Percentiles rank a stretch among this genome's conserved stretches.
Evolutionary conservation across 1,140 invertebrate genomes (phyloP).

Genomic region (Pseudomyrmex pallidus): DNA sequence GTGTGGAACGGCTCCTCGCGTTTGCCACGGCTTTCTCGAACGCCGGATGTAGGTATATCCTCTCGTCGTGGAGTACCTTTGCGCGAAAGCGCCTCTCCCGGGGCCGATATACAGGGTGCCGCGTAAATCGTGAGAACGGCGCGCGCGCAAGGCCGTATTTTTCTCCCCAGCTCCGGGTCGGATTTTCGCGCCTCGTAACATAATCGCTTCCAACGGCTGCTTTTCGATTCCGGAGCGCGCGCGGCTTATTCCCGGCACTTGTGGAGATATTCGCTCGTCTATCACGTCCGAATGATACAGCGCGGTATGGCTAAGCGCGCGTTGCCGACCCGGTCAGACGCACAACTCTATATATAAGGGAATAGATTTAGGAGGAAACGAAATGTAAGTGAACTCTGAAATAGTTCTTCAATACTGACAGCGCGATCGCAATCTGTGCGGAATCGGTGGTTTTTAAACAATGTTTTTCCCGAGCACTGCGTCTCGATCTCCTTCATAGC

Average conservation of each 20-base stretch:
- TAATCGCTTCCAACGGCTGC: background rate
- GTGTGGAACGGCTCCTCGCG: conserved; percentile 12
- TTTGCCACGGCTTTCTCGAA: conserved; percentile 6
- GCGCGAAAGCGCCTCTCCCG: conserved; percentile 36
- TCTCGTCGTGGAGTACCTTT: conserved; percentile 31
- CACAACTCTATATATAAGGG: background rate
- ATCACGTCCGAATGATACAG: background rate
- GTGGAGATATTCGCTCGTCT: background rate
- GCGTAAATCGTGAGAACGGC: conserved; percentile 28
- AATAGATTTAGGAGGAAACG: background rate
- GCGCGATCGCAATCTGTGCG: too few species aligned
- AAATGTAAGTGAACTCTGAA: background rate
- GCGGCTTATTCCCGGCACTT: background rate
- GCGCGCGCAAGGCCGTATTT: background rate
- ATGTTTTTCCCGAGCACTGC: too few species aligned
- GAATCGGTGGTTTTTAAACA: background rate
- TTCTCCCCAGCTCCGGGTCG: background rate
- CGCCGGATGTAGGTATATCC: conserved; percentile 47
- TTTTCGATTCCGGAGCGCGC: background rate
- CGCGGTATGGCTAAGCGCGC: background rate
- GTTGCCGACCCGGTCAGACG: background rate
- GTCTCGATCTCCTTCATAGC: background rate
- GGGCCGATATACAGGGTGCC: conserved; percentile 51
- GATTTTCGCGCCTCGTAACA: conserved; percentile 34
- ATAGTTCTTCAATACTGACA: background rate